Evolutionary conservation across 2,113 vertebrate genomes (phyloP), one percentile per base, ranked within the genome.

Genomic region (Pycnonotus jocosus): DNA sequence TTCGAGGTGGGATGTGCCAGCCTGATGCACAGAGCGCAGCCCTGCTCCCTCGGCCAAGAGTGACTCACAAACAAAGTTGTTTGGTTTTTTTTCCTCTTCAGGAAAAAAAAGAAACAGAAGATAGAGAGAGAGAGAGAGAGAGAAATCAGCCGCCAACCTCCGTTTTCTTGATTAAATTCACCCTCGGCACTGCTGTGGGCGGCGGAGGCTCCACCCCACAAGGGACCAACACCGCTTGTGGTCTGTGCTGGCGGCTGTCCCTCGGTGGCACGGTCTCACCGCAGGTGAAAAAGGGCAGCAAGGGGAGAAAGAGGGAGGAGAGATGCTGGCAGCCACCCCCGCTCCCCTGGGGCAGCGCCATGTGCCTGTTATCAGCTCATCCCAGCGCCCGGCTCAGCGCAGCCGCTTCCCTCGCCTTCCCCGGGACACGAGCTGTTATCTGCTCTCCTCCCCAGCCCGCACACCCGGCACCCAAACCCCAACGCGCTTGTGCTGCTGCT

Each of bases 61-160:
- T 81, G 96, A 95, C 86, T 93, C 96, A 92, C 82, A 68, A 90
- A 85, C 45, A 62, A 92, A 93, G 40, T 81, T 81, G 72, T 51
- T 95, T 60, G 53, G 8, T 33, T 91, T 90, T 76, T 76, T 69
- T 37, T 19, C 77, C 62, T 47, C 81, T 53, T 86, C 31, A 56
- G 38, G 12, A 24, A 38, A 27, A 38, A 78, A 81, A 50, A 30
- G 31, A 24, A n/a, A 27, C n/a, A 81, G 21, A 37, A 27, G 28
- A 81, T 30, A 57, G 25, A 47, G 54, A 74, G 10, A 64, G 14
- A 12, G 38, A 73, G 37, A 58, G n/a, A n/a, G 76, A 53, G 31
- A 64, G 14, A 53, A 84, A 68, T 76, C 74, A 72, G 68, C 31
- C 1, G 4, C 56, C 93, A 51, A n/a, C 53, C 91, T 83, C 71